Base-by-base conservation (phyloP, 1,140 invertebrate species). In the Hormaphis cornu region DNA sequence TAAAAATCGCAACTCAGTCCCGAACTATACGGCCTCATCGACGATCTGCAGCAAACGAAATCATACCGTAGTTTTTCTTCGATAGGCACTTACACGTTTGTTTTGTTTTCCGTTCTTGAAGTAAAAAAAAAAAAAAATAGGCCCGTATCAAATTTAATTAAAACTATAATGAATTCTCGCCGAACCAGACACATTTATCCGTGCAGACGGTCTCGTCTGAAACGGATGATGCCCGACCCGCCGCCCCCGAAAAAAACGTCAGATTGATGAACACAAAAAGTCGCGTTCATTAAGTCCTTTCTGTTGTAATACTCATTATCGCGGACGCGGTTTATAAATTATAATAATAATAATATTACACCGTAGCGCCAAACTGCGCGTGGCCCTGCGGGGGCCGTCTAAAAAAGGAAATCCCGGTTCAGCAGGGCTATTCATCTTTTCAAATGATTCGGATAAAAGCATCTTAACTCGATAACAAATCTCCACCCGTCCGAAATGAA, bases 291-390 rank as follows among this genome's bases (percentile, higher is more conserved):
- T 61, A 61, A 61, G 40, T 61, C 24, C 24, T 24, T 61, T 61
- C 40, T 61, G 58, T 44, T 44, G 14, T 24, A 16, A 61, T 44
- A 61, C 40, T 61, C 58, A 61, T 61, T 61, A 61, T 61, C 58
- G 24, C 40, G 37, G 40, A 61, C 40, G 40, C 20, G 58, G 58
- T 61, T 44, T 30, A 61, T 61, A 14, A 8, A 8, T 8, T 40
- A 40, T 40, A 40, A 40, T 40, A 40, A 8, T 8, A n/a, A n/a
- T n/a, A 56, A 33, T 56, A 56, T 37, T 28, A 35, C 24, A 59
- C 22, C 54, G 24, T 40, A 16, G 12, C 14, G 33, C 14, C 5
- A 18, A 16, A 18, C 16, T 10, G 37, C n/a, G 18, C 9, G 12
- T 22, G 18, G 26, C 16, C 22, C 18, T 10, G 37, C n/a, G 26